A percentile compares a stretch with the other conserved stretches of the same genome.
Evolutionary conservation across 2,888 invertebrate species (phyloP).

Genomic region (Eupithecia inturbata): DNA sequence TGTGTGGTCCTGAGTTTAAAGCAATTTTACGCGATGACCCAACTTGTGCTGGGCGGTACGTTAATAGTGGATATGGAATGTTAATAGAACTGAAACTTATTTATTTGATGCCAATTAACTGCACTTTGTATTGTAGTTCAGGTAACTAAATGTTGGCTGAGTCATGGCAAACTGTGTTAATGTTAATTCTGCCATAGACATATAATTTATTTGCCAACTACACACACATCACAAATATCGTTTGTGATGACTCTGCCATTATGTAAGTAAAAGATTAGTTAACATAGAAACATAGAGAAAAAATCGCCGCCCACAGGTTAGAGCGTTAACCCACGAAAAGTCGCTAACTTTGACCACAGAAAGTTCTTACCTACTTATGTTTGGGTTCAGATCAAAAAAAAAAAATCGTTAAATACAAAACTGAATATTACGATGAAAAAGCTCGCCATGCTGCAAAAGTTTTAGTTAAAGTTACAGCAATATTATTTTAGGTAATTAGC

Average conservation of each 20-base stretch:
- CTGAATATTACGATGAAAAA: not conserved
- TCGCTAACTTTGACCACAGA: too few species aligned
- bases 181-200: not conserved
- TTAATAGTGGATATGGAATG: not conserved
- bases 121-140: not conserved
- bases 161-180: not conserved
- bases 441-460: not conserved
- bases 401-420: too few species aligned
- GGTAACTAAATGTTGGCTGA: not conserved
- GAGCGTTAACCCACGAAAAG: too few species aligned
- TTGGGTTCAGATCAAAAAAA: too few species aligned
- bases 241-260: too few species aligned
- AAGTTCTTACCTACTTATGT: too few species aligned
- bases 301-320: too few species aligned
- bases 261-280: too few species aligned
- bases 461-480: not conserved
- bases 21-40: conserved; percentile 29
- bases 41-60: conserved; percentile 4
- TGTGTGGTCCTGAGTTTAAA: conserved; percentile 32
- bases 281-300: too few species aligned
- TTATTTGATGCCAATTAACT: not conserved
- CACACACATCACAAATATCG: too few species aligned
- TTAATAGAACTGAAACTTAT: not conserved
- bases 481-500: too few species aligned
- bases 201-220: too few species aligned